Percentiles rank a stretch among this genome's conserved stretches.
These are phyloP conservation scores for Euzetes globulus DNA, from an alignment of 2,888 invertebrate species.

Conservation along the genomic window DNA sequence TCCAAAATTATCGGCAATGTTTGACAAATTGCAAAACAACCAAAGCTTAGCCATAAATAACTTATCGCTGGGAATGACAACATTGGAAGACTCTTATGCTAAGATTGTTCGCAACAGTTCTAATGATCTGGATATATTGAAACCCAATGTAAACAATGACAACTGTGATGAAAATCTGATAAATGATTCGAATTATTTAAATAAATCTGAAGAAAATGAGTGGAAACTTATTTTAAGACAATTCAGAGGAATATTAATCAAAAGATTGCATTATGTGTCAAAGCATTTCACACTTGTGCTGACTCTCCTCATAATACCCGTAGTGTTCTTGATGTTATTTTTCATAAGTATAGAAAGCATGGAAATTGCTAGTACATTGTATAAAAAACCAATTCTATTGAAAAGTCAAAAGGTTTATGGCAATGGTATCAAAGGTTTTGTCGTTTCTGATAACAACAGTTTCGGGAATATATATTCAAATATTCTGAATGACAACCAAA, in stretches of 20 bases:
- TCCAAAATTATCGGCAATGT: background rate
- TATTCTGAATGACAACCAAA: background rate
- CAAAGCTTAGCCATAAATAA: background rate
- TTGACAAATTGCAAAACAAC: background rate
- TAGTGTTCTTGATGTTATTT: background rate
- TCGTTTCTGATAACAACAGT: background rate
- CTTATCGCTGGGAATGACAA: conserved; percentile 3
- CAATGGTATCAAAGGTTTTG: background rate
- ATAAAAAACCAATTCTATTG: background rate
- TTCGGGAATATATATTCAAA: background rate
- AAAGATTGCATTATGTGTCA: background rate
- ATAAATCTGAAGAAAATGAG: background rate
- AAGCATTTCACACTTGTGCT: background rate
- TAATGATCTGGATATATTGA: background rate
- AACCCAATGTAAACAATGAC: background rate
- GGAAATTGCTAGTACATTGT: background rate
- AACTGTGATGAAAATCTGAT: background rate
- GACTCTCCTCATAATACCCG: background rate
- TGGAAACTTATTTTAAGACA: background rate
- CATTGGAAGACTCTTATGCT: conserved; percentile 1
- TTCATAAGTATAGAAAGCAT: background rate
- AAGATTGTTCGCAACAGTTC: background rate
- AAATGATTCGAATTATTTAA: background rate
- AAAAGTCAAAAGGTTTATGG: background rate
- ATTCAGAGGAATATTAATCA: background rate